Base-by-base conservation (phyloP, 2,797 vertebrate genomes). In the Melanotaenia trifasciata region DNA sequence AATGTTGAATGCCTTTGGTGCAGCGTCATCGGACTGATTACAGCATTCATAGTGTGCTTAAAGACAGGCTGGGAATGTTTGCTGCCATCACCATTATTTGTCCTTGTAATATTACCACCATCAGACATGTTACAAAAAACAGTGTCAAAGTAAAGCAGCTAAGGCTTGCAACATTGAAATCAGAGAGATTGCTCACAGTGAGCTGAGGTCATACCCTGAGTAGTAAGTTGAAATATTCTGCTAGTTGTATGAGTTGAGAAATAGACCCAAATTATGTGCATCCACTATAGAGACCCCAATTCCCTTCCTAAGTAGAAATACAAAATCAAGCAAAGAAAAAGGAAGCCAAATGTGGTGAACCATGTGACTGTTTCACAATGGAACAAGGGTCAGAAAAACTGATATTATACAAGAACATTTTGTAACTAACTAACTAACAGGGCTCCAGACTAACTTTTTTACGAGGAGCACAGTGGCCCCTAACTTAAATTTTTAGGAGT, bases 291-390 rank as follows among this genome's bases (percentile, higher is more conserved):
- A 2, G 35, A 69, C 63, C 70, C 57, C 22, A 24, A 62, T 26
- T 11, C 12, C 5, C 6, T n/a, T 58, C n/a, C 22, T 59, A 53
- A 61, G 71, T 57, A 74, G 13, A 20, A 67, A 59, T 67, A 68
- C 54, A 79, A 76, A 77, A 18, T 24, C 58, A 57, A 69, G 61
- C 56, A 69, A 70, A 69, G 63, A 87, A 81, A 66, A 66, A 84
- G 85, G 82, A 93, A 90, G 86, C 86, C 20, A 54, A 74, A 36
- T 85, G 79, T 77, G 79, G 77, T 63, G 22, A 85, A 84, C 82
- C 88, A 84, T 87, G 82, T 87, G 88, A 92, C 82, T 71, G 50
- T 82, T 83, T 78, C 40, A 80, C 32, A 72, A 60, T 38, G 47
- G 26, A 82, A 74, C 43, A 65, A 32, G 2, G 5, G 45, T 67